Percentiles rank a stretch among this genome's conserved stretches.
Evolutionary conservation across 2,888 invertebrate genomes (phyloP).

Genomic region (Clepsis dumicolana): DNA sequence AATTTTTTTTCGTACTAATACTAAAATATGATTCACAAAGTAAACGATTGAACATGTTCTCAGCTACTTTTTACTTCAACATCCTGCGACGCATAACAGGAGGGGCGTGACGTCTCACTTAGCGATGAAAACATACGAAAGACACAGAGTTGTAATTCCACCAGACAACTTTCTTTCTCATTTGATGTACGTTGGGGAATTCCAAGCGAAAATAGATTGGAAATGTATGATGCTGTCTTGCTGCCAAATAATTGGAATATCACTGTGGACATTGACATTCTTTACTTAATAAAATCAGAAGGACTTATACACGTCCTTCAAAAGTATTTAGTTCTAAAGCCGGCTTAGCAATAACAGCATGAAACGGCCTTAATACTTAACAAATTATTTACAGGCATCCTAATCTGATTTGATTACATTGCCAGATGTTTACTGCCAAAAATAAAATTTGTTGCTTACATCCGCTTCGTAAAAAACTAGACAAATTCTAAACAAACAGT

Average conservation of each 20-base stretch:
- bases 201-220: constrained; percentile 77
- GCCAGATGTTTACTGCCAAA: constrained; percentile 10
- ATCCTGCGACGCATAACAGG: constrained; percentile 9
- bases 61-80: constrained; percentile 21
- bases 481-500: constrained; percentile 17
- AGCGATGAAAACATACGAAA: constrained; percentile 26
- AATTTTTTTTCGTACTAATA: neutral
- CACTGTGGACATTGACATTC: constrained; percentile 76
- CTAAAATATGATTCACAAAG: constrained; percentile 24
- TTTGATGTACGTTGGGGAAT: constrained; percentile 57
- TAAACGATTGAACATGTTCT: constrained; percentile 13
- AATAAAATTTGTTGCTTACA: neutral
- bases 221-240: constrained; percentile 76
- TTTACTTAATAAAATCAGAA: constrained; percentile 48
- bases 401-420: constrained; percentile 8
- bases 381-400: neutral
- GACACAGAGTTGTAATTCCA: constrained; percentile 39
- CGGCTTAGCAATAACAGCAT: neutral
- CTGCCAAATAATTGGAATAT: constrained; percentile 83
- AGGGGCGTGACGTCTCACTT: constrained; percentile 10
- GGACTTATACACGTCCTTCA: constrained; percentile 17
- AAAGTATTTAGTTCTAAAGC: neutral
- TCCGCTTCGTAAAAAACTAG: neutral
- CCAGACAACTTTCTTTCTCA: constrained; percentile 48
- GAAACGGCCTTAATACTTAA: neutral